Evolutionary conservation across 2,113 vertebrate species (phyloP).

Genomic region (Ctenomys sociabilis): DNA sequence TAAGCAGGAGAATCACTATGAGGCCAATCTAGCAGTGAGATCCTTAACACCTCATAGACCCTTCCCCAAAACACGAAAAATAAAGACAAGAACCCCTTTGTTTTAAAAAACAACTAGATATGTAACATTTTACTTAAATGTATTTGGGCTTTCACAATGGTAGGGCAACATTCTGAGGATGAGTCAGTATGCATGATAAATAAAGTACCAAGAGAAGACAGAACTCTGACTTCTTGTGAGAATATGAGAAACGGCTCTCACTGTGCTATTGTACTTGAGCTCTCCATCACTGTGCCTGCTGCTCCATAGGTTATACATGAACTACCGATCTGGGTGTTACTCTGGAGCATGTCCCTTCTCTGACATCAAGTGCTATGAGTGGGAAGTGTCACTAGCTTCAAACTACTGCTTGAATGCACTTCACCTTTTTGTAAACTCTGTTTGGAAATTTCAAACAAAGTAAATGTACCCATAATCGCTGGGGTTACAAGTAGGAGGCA

Average conservation of each 20-base stretch:
- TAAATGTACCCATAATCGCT: neutral
- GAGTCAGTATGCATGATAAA: neutral
- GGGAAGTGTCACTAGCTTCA: neutral
- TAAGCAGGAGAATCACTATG: no score
- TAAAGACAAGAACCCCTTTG: no score
- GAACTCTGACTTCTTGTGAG: neutral
- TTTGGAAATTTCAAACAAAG: conserved; percentile 26
- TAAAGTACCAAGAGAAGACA: neutral
- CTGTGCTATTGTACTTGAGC: neutral
- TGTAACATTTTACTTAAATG: neutral
- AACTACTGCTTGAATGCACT: neutral
- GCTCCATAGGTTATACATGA: neutral
- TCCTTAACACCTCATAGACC: no score
- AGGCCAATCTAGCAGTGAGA: no score
- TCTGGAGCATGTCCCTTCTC: neutral
- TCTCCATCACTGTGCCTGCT: neutral
- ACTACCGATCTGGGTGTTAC: neutral
- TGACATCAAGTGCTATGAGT: neutral
- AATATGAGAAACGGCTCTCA: neutral
- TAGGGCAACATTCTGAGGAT: neutral
- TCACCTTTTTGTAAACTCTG: neutral
- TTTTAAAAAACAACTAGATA: no score
- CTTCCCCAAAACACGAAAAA: no score
- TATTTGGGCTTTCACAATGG: conserved; percentile 17
- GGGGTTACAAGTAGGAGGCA: conserved; percentile 5